These are phyloP conservation scores for Metacarcinus magister DNA, from an alignment of 2,888 invertebrate species.

Conservation along the genomic window DNA sequence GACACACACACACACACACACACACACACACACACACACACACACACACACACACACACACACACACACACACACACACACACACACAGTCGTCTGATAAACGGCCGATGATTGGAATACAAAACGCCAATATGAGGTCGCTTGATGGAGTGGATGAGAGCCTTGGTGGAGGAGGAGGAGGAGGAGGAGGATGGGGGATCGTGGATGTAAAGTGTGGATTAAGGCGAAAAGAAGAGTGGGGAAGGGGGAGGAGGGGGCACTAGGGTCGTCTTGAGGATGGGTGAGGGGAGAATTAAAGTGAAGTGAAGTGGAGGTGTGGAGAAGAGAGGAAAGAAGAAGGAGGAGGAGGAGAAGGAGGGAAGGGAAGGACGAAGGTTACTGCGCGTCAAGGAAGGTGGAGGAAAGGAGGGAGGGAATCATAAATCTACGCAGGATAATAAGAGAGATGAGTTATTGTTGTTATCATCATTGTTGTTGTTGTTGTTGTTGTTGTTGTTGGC, in stretches of 20 bases:
- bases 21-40: slow-evolving; percentile 32
- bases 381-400: neutral
- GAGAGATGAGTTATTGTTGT: neutral
- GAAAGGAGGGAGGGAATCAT: neutral
- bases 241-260: neutral
- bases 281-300: no score
- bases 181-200: neutral
- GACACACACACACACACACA: neutral
- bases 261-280: neutral
- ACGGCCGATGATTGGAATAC: slow-evolving; percentile 49
- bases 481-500: neutral
- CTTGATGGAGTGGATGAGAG: slow-evolving; percentile 12
- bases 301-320: neutral
- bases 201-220: neutral
- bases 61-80: slow-evolving; percentile 53
- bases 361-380: neutral
- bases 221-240: neutral
- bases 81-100: slow-evolving; percentile 44
- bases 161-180: neutral
- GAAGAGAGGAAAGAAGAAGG: neutral
- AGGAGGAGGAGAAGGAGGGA: slow-evolving; percentile 8
- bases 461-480: neutral
- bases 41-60: slow-evolving; percentile 52
- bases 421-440: neutral
- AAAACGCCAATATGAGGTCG: slow-evolving; percentile 1